phyloP scores from a whole-genome alignment of 2,797 vertebrate genomes.

The Manis javanica region DNA sequence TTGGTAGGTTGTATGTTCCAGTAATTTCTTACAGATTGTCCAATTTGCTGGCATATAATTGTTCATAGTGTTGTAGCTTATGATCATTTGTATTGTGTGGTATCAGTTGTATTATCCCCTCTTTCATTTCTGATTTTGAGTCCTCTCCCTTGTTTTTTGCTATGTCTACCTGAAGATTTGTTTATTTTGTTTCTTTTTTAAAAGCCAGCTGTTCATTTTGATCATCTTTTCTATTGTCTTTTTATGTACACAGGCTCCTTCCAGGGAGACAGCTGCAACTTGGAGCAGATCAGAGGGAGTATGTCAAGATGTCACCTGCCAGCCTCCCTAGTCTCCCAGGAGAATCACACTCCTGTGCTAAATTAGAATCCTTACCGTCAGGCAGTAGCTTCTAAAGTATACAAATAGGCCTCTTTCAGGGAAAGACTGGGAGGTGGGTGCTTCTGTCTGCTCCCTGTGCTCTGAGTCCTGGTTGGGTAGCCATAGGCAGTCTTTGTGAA shows the following conservation, averaged over 20 bases:
- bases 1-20: background rate
- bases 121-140: background rate
- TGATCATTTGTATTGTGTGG: background rate
- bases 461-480: too few species aligned
- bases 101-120: background rate
- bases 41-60: background rate
- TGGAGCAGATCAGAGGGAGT: background rate
- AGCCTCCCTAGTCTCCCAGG: background rate
- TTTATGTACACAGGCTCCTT: background rate
- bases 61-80: background rate
- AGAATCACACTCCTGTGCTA: background rate
- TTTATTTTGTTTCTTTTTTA: background rate
- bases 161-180: background rate
- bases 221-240: background rate
- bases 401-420: too few species aligned
- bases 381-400: background rate
- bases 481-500: too few species aligned
- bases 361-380: background rate
- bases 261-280: background rate
- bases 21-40: conserved; percentile 3
- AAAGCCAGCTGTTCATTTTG: background rate
- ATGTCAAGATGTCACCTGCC: background rate
- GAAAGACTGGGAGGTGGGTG: background rate
- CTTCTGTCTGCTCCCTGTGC: background rate
- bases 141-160: background rate